Evolutionary conservation across 2,888 invertebrate species (phyloP).

Genomic region (Sturmia bella): DNA sequence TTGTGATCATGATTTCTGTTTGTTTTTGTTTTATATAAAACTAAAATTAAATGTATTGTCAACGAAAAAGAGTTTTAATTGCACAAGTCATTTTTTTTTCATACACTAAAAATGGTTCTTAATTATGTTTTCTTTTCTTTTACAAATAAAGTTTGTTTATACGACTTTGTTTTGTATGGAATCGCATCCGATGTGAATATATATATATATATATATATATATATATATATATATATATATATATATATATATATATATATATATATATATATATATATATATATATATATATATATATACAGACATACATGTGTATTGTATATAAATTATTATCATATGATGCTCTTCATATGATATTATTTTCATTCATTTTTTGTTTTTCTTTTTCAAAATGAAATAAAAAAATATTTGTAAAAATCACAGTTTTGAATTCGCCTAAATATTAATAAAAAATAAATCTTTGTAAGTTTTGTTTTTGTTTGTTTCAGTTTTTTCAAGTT

Average conservation of each 20-base stretch:
- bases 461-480: conserved; percentile 68
- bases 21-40: conserved; percentile 31
- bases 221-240: too few relatives aligned
- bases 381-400: conserved; percentile 68
- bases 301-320: too few relatives aligned
- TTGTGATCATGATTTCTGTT: conserved; percentile 37
- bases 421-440: conserved; percentile 78
- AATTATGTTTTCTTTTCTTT: conserved; percentile 43
- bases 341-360: conserved; percentile 52
- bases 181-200: conserved; percentile 42
- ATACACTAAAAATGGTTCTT: conserved; percentile 66
- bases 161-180: conserved; percentile 33
- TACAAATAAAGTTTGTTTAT: conserved; percentile 52
- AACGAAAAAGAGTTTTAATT: conserved; percentile 67
- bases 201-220: not conserved
- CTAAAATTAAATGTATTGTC: conserved; percentile 64
- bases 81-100: conserved; percentile 69
- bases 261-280: conserved; percentile 14
- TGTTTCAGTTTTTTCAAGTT: conserved; percentile 48
- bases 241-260: too few relatives aligned
- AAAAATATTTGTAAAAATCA: conserved; percentile 76
- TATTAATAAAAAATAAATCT: conserved; percentile 70
- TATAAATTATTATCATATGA: conserved; percentile 34
- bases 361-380: conserved; percentile 43
- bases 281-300: too few relatives aligned